Percentiles rank a stretch among this genome's conserved stretches.
phyloP scores from a whole-genome alignment of 1,140 invertebrate species.

The Andricus grossulariae region DNA sequence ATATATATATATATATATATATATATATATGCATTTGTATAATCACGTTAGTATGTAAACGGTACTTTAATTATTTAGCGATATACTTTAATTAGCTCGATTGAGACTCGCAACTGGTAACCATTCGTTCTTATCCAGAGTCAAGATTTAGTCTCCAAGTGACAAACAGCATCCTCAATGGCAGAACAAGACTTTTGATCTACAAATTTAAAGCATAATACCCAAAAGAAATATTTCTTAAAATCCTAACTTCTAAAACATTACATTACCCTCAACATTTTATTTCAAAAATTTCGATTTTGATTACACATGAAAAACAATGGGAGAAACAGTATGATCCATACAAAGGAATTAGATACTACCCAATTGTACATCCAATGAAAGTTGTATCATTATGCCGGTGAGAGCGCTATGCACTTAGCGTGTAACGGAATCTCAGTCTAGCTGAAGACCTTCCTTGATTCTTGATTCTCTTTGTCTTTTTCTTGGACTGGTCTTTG shows the following conservation, averaged over 20 bases:
- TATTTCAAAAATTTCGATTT: too few relatives aligned
- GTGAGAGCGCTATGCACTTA: too few relatives aligned
- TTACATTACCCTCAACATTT: too few relatives aligned
- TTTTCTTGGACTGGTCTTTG: slow-evolving; percentile 47
- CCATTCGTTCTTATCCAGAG: slow-evolving; percentile 56
- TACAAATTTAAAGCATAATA: neutral
- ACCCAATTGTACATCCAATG: too few relatives aligned
- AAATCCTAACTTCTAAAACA: too few relatives aligned
- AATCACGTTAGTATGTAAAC: slow-evolving; percentile 42
- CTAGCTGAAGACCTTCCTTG: neutral
- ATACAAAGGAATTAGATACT: too few relatives aligned
- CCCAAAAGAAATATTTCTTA: too few relatives aligned
- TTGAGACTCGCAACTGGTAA: slow-evolving; percentile 67
- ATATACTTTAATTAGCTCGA: slow-evolving; percentile 62
- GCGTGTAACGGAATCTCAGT: neutral
- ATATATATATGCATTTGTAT: slow-evolving; percentile 51
- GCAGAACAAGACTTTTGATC: neutral
- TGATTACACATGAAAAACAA: too few relatives aligned
- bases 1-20: slow-evolving; percentile 40
- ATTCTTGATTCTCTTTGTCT: slow-evolving; percentile 13
- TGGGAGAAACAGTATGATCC: too few relatives aligned
- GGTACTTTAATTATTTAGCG: slow-evolving; percentile 59
- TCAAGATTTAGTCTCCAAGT: slow-evolving; percentile 24
- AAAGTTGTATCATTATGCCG: too few relatives aligned
- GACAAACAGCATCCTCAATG: neutral